Conservation (phyloP, 2,797 vertebrate species). For the Cyprinella venusta region DNA sequence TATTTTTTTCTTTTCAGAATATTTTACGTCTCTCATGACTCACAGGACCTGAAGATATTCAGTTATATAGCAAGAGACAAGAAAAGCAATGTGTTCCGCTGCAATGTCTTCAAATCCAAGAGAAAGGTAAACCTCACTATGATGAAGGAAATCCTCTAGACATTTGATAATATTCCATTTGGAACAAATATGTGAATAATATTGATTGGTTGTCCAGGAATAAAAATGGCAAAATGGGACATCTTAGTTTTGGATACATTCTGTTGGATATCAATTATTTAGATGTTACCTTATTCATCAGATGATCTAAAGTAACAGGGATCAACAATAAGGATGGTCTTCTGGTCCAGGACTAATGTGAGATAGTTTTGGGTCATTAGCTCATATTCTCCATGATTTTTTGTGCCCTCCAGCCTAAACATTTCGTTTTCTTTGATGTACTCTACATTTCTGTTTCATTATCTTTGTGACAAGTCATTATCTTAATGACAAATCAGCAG, state of each 20-base stretch:
- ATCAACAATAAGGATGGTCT: neutral
- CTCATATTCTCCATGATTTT: neutral
- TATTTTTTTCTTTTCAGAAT: conserved; percentile 78
- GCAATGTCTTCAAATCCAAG: conserved; percentile 98
- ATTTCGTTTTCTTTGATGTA: no score
- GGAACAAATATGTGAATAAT: neutral
- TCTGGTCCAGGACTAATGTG: neutral
- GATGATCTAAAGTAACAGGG: neutral
- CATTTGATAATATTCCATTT: neutral
- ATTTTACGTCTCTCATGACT: conserved; percentile 98
- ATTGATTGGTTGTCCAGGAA: neutral
- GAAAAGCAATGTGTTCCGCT: conserved; percentile 91
- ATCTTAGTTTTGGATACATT: neutral
- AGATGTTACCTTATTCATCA: neutral
- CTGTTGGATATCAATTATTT: neutral
- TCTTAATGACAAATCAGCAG: neutral
- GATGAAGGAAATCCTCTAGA: neutral
- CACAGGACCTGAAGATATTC: conserved; percentile 98
- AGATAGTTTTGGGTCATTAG: neutral
- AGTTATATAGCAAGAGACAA: conserved; percentile 97
- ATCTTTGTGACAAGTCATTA: neutral
- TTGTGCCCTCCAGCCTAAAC: no score
- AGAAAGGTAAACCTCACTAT: conserved; percentile 84
- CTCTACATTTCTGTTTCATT: no score
- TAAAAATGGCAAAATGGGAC: neutral